Base-by-base conservation (phyloP, 2,797 vertebrate species). In the Mastacembelus armatus region DNA sequence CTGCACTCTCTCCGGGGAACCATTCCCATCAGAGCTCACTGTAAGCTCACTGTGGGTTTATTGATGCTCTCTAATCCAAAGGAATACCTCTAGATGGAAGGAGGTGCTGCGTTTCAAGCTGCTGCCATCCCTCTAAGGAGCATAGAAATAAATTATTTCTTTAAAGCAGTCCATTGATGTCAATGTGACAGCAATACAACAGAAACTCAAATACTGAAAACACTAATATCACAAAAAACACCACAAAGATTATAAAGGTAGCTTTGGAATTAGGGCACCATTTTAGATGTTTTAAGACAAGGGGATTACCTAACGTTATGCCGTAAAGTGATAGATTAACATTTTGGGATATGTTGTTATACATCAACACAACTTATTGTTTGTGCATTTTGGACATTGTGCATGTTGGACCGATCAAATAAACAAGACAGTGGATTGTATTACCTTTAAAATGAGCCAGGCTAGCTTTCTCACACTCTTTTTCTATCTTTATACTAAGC, bases 61-160 rank as follows among this genome's bases (percentile, higher is more conserved):
- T 21, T 27, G 35, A 66, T 61, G 39, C 42, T 52, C 47, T 48
- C 27, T 65, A 60, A 67, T 67, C 62, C 44, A 50, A 29, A 42
- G 24, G n/a, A 66, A 67, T 18, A 21, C 40, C 47, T 24, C n/a
- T 4, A 10, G 30, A 52, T 57, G 22, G 33, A 65, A 15, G 26
- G 14, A 69, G 29, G 24, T 29, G 19, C 32, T 48, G 2, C 39
- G 52, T 51, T 45, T 67, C 47, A 30, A 56, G 16, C 50, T 6
- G 21, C 29, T 39, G n/a, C 36, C n/a, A 35, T 54, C 26, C 10
- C 22, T 54, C 18, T 61, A 11, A 64, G 36, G 43, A 26, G 1
- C 2, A 4, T 5, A 35, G 9, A 65, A 55, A 63, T 24, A 38
- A 24, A 42, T 35, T 47, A 10, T 5, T 64, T 36, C 35, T 18